Evolutionary conservation across 2,113 vertebrate species (phyloP).

Genomic region (Pygoscelis adeliae): DNA sequence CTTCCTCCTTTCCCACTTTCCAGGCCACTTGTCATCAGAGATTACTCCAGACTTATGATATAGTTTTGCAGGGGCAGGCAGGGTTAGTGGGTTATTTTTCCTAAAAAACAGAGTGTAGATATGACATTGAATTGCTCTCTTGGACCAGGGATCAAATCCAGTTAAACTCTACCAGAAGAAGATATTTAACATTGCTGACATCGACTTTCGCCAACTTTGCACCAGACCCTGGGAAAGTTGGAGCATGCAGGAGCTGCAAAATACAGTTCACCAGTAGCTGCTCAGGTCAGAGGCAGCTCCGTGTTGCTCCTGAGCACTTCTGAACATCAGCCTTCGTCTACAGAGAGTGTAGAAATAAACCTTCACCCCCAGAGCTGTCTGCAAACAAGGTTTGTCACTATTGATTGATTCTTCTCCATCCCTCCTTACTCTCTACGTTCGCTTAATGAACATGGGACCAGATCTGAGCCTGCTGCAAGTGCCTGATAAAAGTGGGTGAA

Average conservation of each 20-base stretch:
- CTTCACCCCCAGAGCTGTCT: not conserved
- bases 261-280: not conserved
- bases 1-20: not conserved
- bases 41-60: not conserved
- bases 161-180: not conserved
- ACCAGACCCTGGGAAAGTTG: not conserved
- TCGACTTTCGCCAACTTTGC: not conserved
- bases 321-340: not conserved
- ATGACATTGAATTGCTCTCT: not conserved
- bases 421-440: not conserved
- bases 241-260: not conserved
- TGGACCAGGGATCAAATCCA: not conserved
- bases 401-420: not conserved
- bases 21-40: not conserved
- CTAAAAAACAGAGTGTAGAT: not conserved
- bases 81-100: not conserved
- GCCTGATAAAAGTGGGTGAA: not conserved
- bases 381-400: not conserved
- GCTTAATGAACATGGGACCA: not conserved
- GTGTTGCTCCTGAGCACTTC: not conserved
- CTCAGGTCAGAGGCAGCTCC: not conserved
- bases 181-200: not conserved
- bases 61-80: not conserved
- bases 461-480: not conserved
- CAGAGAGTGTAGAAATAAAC: not conserved